phyloP scores from a whole-genome alignment of 2,113 vertebrate species.

The Aplodontia rufa region DNA sequence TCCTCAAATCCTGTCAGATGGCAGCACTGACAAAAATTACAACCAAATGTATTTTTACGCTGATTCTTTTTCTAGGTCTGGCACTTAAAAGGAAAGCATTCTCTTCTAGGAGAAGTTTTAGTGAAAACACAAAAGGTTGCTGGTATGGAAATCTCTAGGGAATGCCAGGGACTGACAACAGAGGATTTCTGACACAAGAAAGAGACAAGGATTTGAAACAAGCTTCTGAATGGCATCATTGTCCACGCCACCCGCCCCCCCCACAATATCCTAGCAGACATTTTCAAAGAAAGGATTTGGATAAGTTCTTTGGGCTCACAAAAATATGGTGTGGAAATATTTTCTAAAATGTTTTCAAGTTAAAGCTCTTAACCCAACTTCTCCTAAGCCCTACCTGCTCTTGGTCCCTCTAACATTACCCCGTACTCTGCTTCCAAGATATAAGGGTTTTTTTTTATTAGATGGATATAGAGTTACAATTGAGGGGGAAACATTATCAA shows the following conservation, averaged over 20 bases:
- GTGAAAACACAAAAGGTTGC: slow-evolving; percentile 4
- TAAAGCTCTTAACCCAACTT: background rate
- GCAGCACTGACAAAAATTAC: slow-evolving; percentile 56
- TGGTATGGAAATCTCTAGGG: background rate
- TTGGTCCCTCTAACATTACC: background rate
- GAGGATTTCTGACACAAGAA: slow-evolving; percentile 47
- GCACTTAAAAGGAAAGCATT: slow-evolving; percentile 45
- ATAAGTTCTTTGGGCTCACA: slow-evolving; percentile 33
- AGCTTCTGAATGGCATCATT: slow-evolving; percentile 6
- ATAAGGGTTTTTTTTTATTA: too few relatives aligned
- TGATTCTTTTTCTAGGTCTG: background rate
- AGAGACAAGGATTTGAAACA: slow-evolving; percentile 39
- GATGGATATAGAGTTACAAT: too few relatives aligned
- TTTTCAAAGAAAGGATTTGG: background rate
- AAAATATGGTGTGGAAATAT: background rate
- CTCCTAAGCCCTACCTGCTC: background rate
- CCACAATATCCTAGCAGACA: background rate
- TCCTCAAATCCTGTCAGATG: slow-evolving; percentile 51
- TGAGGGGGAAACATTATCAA: too few relatives aligned
- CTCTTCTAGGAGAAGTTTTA: slow-evolving; percentile 1
- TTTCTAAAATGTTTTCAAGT: background rate
- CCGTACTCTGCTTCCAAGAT: background rate
- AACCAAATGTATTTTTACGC: slow-evolving; percentile 53
- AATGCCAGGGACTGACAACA: background rate
- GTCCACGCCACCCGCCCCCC: accelerated